These are phyloP conservation scores for Hemicrepidius hirtus DNA, from an alignment of 2,888 invertebrate species.

Conservation along the genomic window DNA sequence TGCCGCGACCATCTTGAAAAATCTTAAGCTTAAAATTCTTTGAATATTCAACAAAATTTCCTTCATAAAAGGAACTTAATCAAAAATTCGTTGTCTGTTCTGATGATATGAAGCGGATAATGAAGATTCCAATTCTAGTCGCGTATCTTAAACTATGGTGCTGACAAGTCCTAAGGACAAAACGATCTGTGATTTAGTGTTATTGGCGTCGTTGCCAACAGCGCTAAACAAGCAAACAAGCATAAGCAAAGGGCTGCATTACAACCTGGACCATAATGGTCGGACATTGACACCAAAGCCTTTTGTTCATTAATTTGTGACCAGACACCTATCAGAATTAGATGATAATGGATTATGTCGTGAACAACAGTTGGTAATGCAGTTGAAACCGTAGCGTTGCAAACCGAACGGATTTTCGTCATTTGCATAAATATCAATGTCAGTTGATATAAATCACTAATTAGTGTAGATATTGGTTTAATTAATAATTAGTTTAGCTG, in stretches of 20 bases:
- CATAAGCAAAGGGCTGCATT: conserved; percentile 1
- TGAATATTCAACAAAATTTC: too few relatives aligned
- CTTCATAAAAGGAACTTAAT: too few relatives aligned
- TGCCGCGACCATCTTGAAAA: too few relatives aligned
- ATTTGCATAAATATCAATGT: not conserved
- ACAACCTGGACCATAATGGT: not conserved
- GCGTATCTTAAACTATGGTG: conserved; percentile 10
- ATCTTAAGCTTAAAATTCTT: too few relatives aligned
- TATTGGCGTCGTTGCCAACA: conserved; percentile 14
- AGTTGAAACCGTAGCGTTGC: not conserved
- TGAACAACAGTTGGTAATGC: not conserved
- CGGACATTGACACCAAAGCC: conserved; percentile 7
- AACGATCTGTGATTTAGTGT: conserved; percentile 12
- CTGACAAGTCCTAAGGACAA: conserved; percentile 12
- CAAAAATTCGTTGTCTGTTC: too few relatives aligned
- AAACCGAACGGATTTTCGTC: not conserved
- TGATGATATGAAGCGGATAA: not conserved
- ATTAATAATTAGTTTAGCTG: too few relatives aligned
- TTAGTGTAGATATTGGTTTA: not conserved
- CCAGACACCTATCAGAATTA: not conserved
- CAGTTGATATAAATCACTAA: not conserved
- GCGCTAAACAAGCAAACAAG: conserved; percentile 4
- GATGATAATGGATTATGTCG: not conserved
- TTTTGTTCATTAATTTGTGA: conserved; percentile 8
- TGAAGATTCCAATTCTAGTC: conserved; percentile 11